A percentile compares a stretch with the other conserved stretches of the same genome.
These are phyloP conservation scores for Malurus splendens DNA, from an alignment of 2,797 vertebrate genomes.

Conservation along the genomic window DNA sequence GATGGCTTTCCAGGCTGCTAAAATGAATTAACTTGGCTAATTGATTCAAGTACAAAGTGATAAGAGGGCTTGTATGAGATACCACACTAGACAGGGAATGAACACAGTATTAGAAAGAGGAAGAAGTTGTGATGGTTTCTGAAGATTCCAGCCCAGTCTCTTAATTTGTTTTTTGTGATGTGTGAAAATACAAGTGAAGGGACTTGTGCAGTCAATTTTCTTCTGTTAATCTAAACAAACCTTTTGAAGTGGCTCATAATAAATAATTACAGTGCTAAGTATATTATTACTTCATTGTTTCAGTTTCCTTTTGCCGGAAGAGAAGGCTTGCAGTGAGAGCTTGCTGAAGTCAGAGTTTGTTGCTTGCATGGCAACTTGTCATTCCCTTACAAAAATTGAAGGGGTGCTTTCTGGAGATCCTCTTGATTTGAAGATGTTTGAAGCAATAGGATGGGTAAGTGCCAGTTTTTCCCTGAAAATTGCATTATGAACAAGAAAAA, in stretches of 20 bases:
- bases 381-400: conserved; percentile 96
- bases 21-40: background rate
- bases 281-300: conserved; percentile 46
- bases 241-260: conserved; percentile 51
- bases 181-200: conserved; percentile 5
- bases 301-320: conserved; percentile 89
- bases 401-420: conserved; percentile 95
- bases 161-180: background rate
- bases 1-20: background rate
- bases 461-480: background rate
- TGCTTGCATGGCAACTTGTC: conserved; percentile 96
- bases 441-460: conserved; percentile 97
- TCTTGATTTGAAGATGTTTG: conserved; percentile 97
- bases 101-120: background rate
- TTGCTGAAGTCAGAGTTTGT: conserved; percentile 92
- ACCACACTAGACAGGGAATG: background rate
- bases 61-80: background rate
- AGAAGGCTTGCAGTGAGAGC: conserved; percentile 82
- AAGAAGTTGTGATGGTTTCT: background rate
- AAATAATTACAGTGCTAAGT: conserved; percentile 43
- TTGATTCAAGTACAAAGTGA: background rate
- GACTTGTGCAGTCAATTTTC: conserved; percentile 30
- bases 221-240: conserved; percentile 50
- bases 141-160: background rate
- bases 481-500: background rate